Evolutionary conservation across 2,113 vertebrate genomes (phyloP).

Genomic region (Psammodynastes pulverulentus): DNA sequence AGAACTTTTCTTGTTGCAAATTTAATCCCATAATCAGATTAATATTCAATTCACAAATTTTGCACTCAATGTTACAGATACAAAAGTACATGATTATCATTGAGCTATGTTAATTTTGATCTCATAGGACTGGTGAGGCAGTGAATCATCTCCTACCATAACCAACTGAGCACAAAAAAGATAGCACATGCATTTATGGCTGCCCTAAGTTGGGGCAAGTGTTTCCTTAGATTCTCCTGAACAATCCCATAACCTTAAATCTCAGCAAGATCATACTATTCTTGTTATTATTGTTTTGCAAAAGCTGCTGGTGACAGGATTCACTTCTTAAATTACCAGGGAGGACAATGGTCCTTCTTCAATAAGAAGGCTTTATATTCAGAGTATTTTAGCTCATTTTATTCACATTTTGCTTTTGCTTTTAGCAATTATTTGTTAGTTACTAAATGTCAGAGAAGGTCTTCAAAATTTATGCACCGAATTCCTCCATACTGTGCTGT

Average conservation of each 20-base stretch:
- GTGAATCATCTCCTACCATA: neutral
- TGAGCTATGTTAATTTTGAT: neutral
- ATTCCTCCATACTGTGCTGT: conserved; percentile 4
- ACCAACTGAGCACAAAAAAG: neutral
- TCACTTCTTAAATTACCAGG: neutral
- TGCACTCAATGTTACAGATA: neutral
- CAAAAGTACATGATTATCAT: neutral
- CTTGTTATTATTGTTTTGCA: neutral
- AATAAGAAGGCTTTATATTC: neutral
- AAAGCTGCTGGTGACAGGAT: neutral
- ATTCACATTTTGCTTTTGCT: conserved; percentile 28
- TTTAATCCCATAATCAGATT: neutral
- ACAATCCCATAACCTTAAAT: neutral
- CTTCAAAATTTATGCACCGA: conserved; percentile 8
- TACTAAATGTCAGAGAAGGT: conserved; percentile 20
- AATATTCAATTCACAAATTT: neutral
- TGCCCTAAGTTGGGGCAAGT: neutral
- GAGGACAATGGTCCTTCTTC: neutral
- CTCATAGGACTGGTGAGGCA: neutral
- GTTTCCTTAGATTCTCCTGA: conserved; percentile 3
- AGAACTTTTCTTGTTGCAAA: neutral
- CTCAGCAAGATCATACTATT: neutral
- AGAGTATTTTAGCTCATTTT: neutral
- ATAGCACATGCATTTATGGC: neutral
- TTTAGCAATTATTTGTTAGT: conserved; percentile 21